phyloP scores from a whole-genome alignment of 2,797 vertebrate species.

The Triplophysa yarkandensis region DNA sequence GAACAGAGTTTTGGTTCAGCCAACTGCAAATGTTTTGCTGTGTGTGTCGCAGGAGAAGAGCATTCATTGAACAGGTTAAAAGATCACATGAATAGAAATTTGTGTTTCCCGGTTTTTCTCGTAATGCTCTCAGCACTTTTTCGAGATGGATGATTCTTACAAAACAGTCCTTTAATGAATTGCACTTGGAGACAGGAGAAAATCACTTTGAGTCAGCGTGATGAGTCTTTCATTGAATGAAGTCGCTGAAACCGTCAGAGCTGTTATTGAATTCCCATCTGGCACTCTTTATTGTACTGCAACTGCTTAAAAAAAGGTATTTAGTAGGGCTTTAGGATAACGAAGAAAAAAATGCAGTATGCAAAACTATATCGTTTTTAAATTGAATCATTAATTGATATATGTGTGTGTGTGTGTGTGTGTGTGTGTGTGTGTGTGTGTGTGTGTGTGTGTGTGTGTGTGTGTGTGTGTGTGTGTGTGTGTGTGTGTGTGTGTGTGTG shows the following conservation, averaged over 20 bases:
- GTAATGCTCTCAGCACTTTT: neutral
- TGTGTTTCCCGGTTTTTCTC: neutral
- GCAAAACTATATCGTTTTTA: no score
- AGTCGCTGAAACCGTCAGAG: neutral
- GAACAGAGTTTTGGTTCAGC: conserved; percentile 50
- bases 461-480: no score
- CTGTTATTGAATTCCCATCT: neutral
- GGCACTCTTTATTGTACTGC: neutral
- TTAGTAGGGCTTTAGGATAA: no score
- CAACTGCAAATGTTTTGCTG: neutral
- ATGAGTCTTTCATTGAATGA: neutral
- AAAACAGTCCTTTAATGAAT: neutral
- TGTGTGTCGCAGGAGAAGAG: conserved; percentile 60
- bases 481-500: no score
- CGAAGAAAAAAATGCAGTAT: no score
- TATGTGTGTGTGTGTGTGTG: no score
- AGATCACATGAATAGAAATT: conserved; percentile 20
- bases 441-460: no score
- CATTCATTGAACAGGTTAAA: conserved; percentile 60
- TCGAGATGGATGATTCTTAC: neutral
- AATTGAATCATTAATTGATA: no score
- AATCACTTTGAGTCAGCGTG: neutral
- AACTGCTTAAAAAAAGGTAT: no score
- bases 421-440: no score
- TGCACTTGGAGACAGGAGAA: neutral